Base-by-base conservation (phyloP, 2,888 invertebrate genomes). In the Amorpha juglandis region DNA sequence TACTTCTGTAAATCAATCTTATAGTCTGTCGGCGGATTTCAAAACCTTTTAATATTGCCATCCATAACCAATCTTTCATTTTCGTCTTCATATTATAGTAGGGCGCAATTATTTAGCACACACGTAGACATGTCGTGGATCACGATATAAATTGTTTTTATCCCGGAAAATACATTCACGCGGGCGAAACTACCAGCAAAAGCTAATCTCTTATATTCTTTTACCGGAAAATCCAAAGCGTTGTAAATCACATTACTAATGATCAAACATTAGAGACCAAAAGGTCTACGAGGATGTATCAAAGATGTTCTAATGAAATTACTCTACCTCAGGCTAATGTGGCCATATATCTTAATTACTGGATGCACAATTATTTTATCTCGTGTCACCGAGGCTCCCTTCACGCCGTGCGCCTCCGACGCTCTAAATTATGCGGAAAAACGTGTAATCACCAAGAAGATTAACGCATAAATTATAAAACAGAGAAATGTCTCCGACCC, bases 301-400 rank as follows among this genome's bases (percentile, higher is more conserved):
- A 35, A 64, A 47, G 27, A 66, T 16, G 53, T 66, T 63, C 48
- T 53, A 53, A 66, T 66, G 45, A 63, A 63, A 53, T 45, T 50
- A n/a, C n/a, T 35, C 53, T 63, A 50, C 27, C 33, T 62, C 16
- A 47, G 6, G 51, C 35, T 52, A 45, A 51, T 62, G 66, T 63
- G 19, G 45, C 27, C 63, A 62, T 63, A 66, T 63, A 66, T 63
- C 67, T 67, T 64, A 67, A 67, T 67, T 67, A 64, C 63, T 58
- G 51, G 38, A 58, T 55, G 55, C 38, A 50, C 63, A 67, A 67
- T 67, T 63, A 67, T 62, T 67, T 67, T 66, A 66, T 52, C 53
- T 66, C 7, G n/a, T 63, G 66, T 63, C 63, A 33, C 50, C 66
- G 53, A 53, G 45, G 62, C 42, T 35, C 11, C 42, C 42, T 3